A percentile compares a stretch with the other conserved stretches of the same genome.
These are phyloP conservation scores for Eclectus roratus DNA, from an alignment of 2,113 vertebrate species.

Conservation along the genomic window DNA sequence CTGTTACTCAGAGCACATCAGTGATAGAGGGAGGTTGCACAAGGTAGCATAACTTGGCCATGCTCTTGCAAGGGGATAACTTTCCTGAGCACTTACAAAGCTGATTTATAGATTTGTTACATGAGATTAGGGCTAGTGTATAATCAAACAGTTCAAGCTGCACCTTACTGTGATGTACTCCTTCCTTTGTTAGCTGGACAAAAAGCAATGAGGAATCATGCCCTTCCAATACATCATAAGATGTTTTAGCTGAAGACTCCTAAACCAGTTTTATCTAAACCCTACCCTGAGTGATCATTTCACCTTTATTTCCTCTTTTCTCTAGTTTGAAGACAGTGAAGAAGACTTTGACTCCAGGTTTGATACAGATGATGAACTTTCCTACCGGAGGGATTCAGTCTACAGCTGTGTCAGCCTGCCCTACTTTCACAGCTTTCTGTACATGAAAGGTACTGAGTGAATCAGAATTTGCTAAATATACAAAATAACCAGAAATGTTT, in stretches of 20 bases:
- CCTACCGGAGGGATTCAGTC: constrained; percentile 91
- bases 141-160: background rate
- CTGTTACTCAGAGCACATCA: background rate
- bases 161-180: rapidly evolving
- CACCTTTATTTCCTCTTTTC: background rate
- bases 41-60: background rate
- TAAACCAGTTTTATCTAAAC: background rate
- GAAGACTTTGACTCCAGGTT: constrained; percentile 94
- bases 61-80: background rate
- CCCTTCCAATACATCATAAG: background rate
- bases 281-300: background rate
- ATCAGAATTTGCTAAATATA: background rate
- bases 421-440: constrained; percentile 96
- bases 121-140: background rate
- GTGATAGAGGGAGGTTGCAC: background rate
- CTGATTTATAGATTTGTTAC: background rate
- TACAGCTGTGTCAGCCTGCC: constrained; percentile 96
- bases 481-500: background rate
- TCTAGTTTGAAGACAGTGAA: constrained; percentile 95
- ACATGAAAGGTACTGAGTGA: constrained; percentile 88
- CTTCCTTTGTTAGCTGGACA: background rate
- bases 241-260: background rate
- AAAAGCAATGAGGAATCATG: background rate
- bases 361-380: constrained; percentile 92
- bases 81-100: background rate